phyloP scores from a whole-genome alignment of 1,140 invertebrate genomes.

The Harpegnathos saltator region DNA sequence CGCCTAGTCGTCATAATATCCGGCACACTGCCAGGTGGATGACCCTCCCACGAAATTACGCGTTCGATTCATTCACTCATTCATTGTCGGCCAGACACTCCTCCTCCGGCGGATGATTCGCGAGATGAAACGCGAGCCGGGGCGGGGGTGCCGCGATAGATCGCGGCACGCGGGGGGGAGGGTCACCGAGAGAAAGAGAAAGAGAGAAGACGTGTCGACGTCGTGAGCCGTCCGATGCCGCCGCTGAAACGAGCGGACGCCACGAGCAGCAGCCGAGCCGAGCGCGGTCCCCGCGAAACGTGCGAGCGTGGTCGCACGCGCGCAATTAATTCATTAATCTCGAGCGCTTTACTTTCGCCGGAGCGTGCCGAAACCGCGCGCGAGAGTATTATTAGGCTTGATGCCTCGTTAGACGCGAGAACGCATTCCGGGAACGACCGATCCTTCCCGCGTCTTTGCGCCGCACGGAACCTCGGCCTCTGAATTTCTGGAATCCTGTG shows the following conservation, averaged over 20 bases:
- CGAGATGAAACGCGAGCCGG: too few relatives aligned
- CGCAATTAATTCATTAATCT: constrained; percentile 61
- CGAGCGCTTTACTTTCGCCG: constrained; percentile 74
- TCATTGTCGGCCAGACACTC: too few relatives aligned
- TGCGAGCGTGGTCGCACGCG: constrained; percentile 8
- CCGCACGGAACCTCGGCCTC: constrained; percentile 47
- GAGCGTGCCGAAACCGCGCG: constrained; percentile 46
- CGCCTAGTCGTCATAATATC: constrained; percentile 42
- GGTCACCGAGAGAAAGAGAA: too few relatives aligned
- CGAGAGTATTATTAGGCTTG: constrained; percentile 81
- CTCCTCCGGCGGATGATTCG: too few relatives aligned
- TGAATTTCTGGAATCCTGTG: constrained; percentile 80
- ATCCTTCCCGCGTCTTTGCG: neutral
- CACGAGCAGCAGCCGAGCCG: neutral
- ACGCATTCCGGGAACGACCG: constrained; percentile 74
- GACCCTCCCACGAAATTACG: constrained; percentile 52
- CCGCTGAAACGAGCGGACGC: too few relatives aligned
- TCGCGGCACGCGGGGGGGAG: too few relatives aligned
- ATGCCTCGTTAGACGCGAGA: constrained; percentile 77
- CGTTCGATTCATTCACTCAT: neutral
- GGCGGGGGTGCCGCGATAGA: too few relatives aligned
- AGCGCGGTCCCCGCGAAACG: constrained; percentile 8
- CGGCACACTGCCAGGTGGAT: constrained; percentile 42
- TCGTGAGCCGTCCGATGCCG: too few relatives aligned
- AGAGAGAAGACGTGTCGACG: too few relatives aligned